Evolutionary conservation across 2,113 vertebrate species (phyloP).

Genomic region (Anarhynchus alexandrinus): DNA sequence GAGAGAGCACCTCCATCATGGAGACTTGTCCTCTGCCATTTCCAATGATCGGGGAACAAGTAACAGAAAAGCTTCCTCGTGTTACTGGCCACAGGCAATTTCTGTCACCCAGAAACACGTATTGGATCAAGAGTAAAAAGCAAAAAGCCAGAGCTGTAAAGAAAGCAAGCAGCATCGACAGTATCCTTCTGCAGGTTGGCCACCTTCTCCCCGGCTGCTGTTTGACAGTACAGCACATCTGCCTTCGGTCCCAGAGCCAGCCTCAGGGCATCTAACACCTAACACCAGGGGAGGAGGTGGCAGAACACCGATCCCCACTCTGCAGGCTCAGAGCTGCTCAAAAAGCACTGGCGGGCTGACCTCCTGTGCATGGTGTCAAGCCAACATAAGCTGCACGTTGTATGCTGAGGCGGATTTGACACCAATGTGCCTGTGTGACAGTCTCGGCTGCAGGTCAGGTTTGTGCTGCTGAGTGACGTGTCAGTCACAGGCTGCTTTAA

Average conservation of each 20-base stretch:
- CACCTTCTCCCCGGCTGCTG: background rate
- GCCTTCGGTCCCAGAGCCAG: background rate
- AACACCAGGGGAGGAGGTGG: background rate
- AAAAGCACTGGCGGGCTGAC: background rate
- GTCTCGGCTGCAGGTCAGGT: background rate
- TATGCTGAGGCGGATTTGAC: background rate
- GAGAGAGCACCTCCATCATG: background rate
- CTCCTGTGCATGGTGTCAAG: background rate
- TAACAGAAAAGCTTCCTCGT: background rate
- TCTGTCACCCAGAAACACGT: background rate
- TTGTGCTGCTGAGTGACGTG: background rate
- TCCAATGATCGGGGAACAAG: background rate
- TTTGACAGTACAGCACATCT: background rate
- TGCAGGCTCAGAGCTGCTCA: background rate
- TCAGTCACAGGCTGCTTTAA: background rate
- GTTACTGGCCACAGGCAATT: background rate
- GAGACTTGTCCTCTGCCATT: background rate
- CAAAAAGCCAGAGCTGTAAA: background rate
- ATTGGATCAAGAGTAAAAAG: background rate
- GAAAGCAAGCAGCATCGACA: accelerated
- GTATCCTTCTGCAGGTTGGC: background rate
- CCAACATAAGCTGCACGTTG: background rate
- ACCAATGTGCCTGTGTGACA: background rate
- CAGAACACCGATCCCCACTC: background rate
- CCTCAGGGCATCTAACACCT: background rate